Conservation (phyloP, 2,888 invertebrate genomes). For the Ectropis crepuscularia region DNA sequence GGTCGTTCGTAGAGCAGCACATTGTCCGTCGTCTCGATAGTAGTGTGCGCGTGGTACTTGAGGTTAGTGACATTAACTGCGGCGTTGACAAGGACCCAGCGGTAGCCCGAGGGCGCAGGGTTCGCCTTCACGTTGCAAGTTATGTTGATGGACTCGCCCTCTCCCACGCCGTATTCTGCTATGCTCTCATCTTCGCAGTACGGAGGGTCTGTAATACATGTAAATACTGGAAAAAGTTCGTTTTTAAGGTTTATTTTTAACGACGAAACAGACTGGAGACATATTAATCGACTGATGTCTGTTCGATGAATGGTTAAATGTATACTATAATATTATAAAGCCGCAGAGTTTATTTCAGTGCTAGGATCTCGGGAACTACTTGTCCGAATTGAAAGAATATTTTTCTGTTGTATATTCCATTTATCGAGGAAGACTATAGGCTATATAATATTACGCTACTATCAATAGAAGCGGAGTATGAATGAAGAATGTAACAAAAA, state of each 20-base stretch:
- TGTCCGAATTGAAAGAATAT: too few relatives aligned
- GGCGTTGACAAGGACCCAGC: slow-evolving; percentile 69
- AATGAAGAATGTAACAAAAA: too few relatives aligned
- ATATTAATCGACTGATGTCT: too few relatives aligned
- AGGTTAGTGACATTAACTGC: slow-evolving; percentile 55
- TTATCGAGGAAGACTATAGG: too few relatives aligned
- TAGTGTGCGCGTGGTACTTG: slow-evolving; percentile 51
- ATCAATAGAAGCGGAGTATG: too few relatives aligned
- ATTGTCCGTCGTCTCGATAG: slow-evolving; percentile 57
- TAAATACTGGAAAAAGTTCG: neutral
- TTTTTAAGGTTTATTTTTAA: neutral
- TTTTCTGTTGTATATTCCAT: too few relatives aligned
- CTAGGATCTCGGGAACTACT: too few relatives aligned
- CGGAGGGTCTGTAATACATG: slow-evolving; percentile 61
- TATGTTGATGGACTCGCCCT: slow-evolving; percentile 67
- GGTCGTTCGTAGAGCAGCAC: slow-evolving; percentile 64
- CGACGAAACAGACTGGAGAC: neutral
- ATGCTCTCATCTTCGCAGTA: slow-evolving; percentile 64
- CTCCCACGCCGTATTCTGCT: slow-evolving; percentile 67
- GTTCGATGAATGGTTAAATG: too few relatives aligned
- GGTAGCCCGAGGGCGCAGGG: slow-evolving; percentile 63
- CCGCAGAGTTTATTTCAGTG: too few relatives aligned
- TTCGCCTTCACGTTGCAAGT: slow-evolving; percentile 69
- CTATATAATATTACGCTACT: too few relatives aligned
- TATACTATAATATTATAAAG: too few relatives aligned